Conservation (phyloP, 2,797 vertebrate species). For the Sternarchorhynchus goeldii region DNA sequence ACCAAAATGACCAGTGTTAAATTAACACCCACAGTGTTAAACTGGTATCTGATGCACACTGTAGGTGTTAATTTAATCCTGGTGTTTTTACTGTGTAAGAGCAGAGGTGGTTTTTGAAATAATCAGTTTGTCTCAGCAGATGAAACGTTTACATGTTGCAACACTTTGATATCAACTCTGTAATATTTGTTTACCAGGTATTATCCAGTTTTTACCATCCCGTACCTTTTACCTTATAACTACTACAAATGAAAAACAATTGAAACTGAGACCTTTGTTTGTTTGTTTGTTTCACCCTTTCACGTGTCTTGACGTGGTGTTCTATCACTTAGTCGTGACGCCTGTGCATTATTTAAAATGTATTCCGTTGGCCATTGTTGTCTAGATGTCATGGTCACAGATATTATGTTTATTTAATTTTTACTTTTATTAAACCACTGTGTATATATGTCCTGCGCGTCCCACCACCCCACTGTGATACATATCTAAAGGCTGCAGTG, state of each 20-base stretch:
- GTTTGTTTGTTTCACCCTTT: no score
- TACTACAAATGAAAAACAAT: no score
- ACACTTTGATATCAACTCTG: neutral
- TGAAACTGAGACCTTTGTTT: no score
- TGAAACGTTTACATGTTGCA: neutral
- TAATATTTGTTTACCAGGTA: neutral
- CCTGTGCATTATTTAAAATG: no score
- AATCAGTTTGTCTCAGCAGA: neutral
- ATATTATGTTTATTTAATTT: neutral
- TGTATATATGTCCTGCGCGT: no score
- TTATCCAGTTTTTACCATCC: no score
- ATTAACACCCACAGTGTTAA: neutral
- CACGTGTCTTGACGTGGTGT: no score
- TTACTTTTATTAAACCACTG: neutral
- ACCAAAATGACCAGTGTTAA: neutral
- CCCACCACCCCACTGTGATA: neutral
- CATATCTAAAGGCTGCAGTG: no score
- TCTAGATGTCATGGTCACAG: neutral
- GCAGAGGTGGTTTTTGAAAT: neutral
- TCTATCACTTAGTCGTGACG: no score
- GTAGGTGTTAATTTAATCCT: slow-evolving; percentile 1
- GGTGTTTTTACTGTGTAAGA: neutral
- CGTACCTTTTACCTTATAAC: no score
- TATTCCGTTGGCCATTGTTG: no score
- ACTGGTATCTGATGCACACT: neutral